phyloP scores from a whole-genome alignment of 2,888 invertebrate genomes.

The Craniophora ligustri region DNA sequence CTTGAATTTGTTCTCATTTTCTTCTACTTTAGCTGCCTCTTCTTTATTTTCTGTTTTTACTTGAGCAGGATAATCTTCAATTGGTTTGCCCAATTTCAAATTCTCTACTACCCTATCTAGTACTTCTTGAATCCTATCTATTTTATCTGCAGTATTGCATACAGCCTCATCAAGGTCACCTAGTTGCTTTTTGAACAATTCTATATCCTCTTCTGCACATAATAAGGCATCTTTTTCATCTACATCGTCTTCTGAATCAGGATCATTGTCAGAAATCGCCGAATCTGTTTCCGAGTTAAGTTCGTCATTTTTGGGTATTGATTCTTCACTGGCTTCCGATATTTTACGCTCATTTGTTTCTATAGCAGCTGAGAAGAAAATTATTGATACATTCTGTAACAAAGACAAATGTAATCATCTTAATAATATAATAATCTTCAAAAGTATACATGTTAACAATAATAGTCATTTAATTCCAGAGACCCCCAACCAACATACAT shows the following conservation, averaged over 20 bases:
- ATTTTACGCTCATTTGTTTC: conserved; percentile 85
- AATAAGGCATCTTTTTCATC: conserved; percentile 68
- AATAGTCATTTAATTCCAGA: too few species aligned
- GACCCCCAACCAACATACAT: too few species aligned
- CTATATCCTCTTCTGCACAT: conserved; percentile 76
- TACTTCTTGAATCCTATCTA: conserved; percentile 86
- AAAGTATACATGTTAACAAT: too few species aligned
- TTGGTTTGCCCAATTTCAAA: conserved; percentile 72
- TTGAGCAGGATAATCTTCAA: conserved; percentile 60
- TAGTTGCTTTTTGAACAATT: conserved; percentile 85
- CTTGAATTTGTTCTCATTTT: conserved; percentile 51
- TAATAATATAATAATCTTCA: too few species aligned
- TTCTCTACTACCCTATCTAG: conserved; percentile 81
- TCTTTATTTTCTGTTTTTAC: conserved; percentile 35
- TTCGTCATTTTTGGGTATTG: conserved; percentile 45
- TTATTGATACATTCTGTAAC: conserved; percentile 90
- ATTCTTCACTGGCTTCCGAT: conserved; percentile 72
- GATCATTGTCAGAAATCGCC: conserved; percentile 64
- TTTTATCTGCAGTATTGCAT: conserved; percentile 85
- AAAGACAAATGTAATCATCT: conserved; percentile 11
- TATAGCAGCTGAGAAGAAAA: conserved; percentile 97
- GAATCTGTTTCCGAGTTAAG: conserved; percentile 73
- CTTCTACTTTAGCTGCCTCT: conserved; percentile 21
- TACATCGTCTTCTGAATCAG: conserved; percentile 54
- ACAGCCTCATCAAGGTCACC: conserved; percentile 86